These are phyloP conservation scores for Carpatolechia fugitivella DNA, from an alignment of 2,888 invertebrate species.

Conservation along the genomic window DNA sequence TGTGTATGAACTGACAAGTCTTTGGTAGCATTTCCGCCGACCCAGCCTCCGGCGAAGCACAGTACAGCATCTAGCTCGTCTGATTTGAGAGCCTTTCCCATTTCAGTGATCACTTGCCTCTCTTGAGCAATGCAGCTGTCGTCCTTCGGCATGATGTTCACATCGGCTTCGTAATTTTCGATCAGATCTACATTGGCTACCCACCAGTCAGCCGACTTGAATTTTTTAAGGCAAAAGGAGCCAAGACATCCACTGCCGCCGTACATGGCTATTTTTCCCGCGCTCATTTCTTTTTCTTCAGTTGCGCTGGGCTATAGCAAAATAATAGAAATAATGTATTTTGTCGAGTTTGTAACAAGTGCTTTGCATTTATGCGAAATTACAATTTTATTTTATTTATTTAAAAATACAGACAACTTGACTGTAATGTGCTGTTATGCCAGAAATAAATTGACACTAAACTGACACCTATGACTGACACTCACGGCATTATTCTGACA, in stretches of 20 bases:
- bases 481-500: no score
- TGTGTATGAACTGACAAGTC: neutral
- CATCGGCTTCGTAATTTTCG: neutral
- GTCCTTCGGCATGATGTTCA: neutral
- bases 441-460: no score
- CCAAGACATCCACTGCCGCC: slow-evolving; percentile 3
- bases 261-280: neutral
- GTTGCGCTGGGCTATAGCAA: no score
- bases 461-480: no score
- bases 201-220: neutral
- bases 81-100: neutral
- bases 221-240: neutral
- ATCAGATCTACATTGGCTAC: neutral
- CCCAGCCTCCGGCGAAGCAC: slow-evolving; percentile 97
- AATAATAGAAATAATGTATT: no score
- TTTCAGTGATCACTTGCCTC: neutral
- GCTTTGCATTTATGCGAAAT: no score
- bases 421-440: no score
- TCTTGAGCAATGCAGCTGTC: neutral
- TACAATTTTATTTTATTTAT: no score
- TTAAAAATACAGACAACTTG: no score
- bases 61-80: slow-evolving; percentile 50
- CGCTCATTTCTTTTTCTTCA: neutral
- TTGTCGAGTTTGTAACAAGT: no score
- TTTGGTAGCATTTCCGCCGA: slow-evolving; percentile 79